Base-by-base conservation (phyloP, 2,888 invertebrate species). In the Caenorhabditis sp. region DNA sequence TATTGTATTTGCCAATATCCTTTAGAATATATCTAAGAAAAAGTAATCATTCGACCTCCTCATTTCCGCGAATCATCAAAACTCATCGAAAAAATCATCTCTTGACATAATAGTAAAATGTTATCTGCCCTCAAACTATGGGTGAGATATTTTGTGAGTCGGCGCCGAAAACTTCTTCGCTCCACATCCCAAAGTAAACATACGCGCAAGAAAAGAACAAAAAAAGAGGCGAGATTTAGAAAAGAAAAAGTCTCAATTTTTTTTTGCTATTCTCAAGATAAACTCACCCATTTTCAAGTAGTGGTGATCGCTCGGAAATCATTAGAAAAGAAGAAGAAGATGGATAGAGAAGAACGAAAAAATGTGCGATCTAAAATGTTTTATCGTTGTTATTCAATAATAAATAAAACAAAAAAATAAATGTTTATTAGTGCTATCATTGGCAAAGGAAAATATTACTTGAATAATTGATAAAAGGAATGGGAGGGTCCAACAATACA, bases 231-330 rank as follows among this genome's bases (percentile, higher is more conserved):
- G 43, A 43, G 43, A 43, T 43, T 31, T 31, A 31, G 31, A 10
- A 31, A 31, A 31, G 31, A 31, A 31, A 31, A 31, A 31, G 31
- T 31, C 31, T 31, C 31, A 31, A 31, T 31, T 43, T 43, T 36
- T 36, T 8, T 10, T 43, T 43, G 43, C 43, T 43, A 43, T 43
- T 43, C 43, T 43, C 43, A 43, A 43, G 43, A 43, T 43, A 68
- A 71, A 72, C 72, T 56, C 43, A 72, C 72, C 72, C 72, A 54
- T 64, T 61, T 61, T 72, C 72, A 72, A 72, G 72, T 64, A 72
- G 67, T 26, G 72, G 67, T 67, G 64, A 61, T 62, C 67, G 67
- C 62, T 72, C 72, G 26, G 67, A 67, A 72, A 63, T 72, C 67
- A 67, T 71, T 49, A 21, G 52, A 23, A 12, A 23, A 23, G 52